Evolutionary conservation across 2,888 invertebrate species (phyloP).

Genomic region (Caenorhabditis angaria): DNA sequence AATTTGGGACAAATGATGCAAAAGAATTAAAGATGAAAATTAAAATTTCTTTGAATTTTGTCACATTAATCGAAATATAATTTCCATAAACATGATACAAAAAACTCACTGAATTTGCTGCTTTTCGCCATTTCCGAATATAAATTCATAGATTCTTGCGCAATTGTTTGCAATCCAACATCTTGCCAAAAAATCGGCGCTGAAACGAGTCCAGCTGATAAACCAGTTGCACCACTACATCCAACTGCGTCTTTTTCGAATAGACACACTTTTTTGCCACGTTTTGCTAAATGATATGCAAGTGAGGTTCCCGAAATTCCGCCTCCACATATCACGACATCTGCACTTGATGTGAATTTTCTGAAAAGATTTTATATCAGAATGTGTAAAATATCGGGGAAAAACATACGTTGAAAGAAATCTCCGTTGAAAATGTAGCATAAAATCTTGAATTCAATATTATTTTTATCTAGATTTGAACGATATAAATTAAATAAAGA

Average conservation of each 20-base stretch:
- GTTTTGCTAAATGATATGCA: slow-evolving; percentile 80
- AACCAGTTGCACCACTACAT: slow-evolving; percentile 84
- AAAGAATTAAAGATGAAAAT: too few species aligned
- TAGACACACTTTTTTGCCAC: slow-evolving; percentile 80
- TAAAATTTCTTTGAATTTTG: slow-evolving; percentile 1
- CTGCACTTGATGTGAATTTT: slow-evolving; percentile 36
- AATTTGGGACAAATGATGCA: too few species aligned
- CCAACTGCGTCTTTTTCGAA: slow-evolving; percentile 75
- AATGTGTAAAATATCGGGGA: not conserved
- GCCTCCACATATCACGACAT: slow-evolving; percentile 77
- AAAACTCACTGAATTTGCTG: slow-evolving; percentile 79
- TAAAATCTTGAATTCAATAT: slow-evolving; percentile 8
- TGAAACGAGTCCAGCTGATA: slow-evolving; percentile 81
- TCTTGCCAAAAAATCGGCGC: slow-evolving; percentile 81
- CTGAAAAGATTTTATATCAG: slow-evolving; percentile 16
- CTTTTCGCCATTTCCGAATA: slow-evolving; percentile 80
- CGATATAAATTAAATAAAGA: not conserved
- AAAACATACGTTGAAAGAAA: slow-evolving; percentile 7
- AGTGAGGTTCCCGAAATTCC: slow-evolving; percentile 82
- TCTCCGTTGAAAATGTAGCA: not conserved
- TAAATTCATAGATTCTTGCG: slow-evolving; percentile 83
- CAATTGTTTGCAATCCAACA: slow-evolving; percentile 75
- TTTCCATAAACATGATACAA: too few species aligned
- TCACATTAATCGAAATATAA: too few species aligned
- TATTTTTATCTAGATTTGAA: not conserved